These are phyloP conservation scores for Mayetiola destructor DNA, from an alignment of 2,888 invertebrate genomes.

Conservation along the genomic window DNA sequence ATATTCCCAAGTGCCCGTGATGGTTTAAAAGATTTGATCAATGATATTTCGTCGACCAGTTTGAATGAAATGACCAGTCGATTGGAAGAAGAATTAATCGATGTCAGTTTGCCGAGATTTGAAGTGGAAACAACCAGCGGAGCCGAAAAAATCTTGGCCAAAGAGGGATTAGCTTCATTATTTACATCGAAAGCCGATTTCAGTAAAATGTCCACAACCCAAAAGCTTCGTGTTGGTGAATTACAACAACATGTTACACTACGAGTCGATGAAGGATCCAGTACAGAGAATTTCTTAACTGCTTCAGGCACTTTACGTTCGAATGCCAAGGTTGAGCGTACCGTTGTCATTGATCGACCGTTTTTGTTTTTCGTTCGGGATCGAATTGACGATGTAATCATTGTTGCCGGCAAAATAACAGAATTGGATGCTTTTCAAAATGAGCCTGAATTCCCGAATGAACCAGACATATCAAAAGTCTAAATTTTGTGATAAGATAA, in stretches of 20 bases:
- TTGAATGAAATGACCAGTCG: conserved; percentile 36
- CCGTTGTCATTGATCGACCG: conserved; percentile 43
- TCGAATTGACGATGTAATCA: conserved; percentile 40
- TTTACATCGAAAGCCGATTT: conserved; percentile 47
- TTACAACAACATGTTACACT: conserved; percentile 43
- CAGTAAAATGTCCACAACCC: conserved; percentile 41
- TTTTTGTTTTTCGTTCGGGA: conserved; percentile 50
- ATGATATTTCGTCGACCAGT: conserved; percentile 39
- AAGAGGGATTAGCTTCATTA: conserved; percentile 43
- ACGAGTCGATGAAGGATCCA: conserved; percentile 43
- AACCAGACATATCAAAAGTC: not conserved
- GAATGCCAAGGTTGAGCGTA: conserved; percentile 21
- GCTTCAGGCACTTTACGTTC: conserved; percentile 22
- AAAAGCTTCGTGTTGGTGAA: conserved; percentile 50
- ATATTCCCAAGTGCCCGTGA: conserved; percentile 44
- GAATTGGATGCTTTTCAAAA: conserved; percentile 23
- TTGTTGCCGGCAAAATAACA: conserved; percentile 44
- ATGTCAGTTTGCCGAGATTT: conserved; percentile 44
- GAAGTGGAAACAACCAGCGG: conserved; percentile 48
- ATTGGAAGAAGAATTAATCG: conserved; percentile 36
- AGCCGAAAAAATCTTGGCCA: conserved; percentile 42
- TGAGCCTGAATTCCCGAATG: conserved; percentile 29
- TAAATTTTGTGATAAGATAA: conserved; percentile 10
- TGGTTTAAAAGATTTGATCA: conserved; percentile 41
- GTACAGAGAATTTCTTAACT: conserved; percentile 36